A percentile compares a stretch with the other conserved stretches of the same genome.
These are phyloP conservation scores for Marcusenius ussheri DNA, from an alignment of 2,113 vertebrate species.

Conservation along the genomic window DNA sequence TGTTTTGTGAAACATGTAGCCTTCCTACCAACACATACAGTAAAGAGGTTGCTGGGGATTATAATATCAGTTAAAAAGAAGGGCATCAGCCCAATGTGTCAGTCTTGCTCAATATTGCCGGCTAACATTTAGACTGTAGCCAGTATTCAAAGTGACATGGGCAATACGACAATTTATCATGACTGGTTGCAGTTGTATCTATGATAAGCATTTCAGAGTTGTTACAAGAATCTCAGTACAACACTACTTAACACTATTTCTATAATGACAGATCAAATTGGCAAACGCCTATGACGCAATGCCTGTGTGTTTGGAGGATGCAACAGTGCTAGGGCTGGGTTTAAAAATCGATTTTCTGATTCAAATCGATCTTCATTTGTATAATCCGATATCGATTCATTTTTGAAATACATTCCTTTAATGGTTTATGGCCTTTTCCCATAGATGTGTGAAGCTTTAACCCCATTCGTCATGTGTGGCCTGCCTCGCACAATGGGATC, in stretches of 20 bases:
- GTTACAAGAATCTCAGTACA: not conserved
- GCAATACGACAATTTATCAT: not conserved
- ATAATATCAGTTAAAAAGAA: not conserved
- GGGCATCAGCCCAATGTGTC: not conserved
- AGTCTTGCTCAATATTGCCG: not conserved
- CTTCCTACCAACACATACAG: not conserved
- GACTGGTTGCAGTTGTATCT: not conserved
- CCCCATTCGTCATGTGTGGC: not conserved
- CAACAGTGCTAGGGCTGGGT: not conserved
- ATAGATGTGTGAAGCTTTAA: not conserved
- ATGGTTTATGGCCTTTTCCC: not conserved
- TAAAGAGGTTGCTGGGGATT: not conserved
- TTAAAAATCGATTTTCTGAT: not conserved
- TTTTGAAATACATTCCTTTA: not conserved
- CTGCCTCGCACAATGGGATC: not conserved
- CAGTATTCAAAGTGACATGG: not conserved
- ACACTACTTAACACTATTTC: not conserved
- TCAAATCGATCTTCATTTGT: not conserved
- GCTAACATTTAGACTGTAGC: not conserved
- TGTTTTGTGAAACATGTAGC: not conserved
- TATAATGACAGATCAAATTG: not conserved
- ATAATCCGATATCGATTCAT: not conserved
- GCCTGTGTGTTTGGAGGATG: not conserved
- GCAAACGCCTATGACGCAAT: not conserved
- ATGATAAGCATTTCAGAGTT: not conserved